Evolutionary conservation across 2,797 vertebrate genomes (phyloP), one percentile per base, ranked within the genome.

Genomic region (Mallotus villosus): DNA sequence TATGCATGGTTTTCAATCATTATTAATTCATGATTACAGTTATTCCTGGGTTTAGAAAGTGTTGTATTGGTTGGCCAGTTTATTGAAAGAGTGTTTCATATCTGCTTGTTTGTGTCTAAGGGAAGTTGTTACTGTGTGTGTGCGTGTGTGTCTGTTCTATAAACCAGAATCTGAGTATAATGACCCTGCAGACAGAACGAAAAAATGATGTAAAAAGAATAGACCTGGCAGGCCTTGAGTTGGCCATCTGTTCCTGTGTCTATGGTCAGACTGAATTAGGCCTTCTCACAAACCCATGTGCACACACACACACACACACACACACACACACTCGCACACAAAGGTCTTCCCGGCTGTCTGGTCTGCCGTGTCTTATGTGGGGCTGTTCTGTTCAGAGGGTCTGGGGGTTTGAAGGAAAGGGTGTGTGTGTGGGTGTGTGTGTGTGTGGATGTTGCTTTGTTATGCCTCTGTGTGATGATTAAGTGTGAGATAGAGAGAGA

Each of bases 221-320:
- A 74, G 80, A 78, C 81, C 84, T 90, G 87, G 89, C 89, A 82
- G 78, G 72, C 76, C 76, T 74, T 65, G 75, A 68, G 67, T 68
- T 63, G 61, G 77, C 90, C 90, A 92, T 91, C 91, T 91, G 90
- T 81, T 90, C 70, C 71, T 73, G 71, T 85, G 81, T 81, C 84
- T 78, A 78, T 82, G 86, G 82, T 82, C 87, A 83, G 81, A 84
- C 82, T 86, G 83, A 86, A 86, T 87, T 80, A 82, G 77, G 74
- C 79, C 77, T 76, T 68, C 81, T 74, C 63, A 64, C 32, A 41
- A 32, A 37, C 63, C n/a, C 63, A 41, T 59, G 71, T 22, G 46
- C 55, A 7, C 67, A 34, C 67, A 34, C 67, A 34, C 51, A 58
- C 51, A 22, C 27, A 58, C 51, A 58, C 51, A 58, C 67, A 41